phyloP scores from a whole-genome alignment of 1,140 invertebrate genomes.

The Aphaenogaster floridana region DNA sequence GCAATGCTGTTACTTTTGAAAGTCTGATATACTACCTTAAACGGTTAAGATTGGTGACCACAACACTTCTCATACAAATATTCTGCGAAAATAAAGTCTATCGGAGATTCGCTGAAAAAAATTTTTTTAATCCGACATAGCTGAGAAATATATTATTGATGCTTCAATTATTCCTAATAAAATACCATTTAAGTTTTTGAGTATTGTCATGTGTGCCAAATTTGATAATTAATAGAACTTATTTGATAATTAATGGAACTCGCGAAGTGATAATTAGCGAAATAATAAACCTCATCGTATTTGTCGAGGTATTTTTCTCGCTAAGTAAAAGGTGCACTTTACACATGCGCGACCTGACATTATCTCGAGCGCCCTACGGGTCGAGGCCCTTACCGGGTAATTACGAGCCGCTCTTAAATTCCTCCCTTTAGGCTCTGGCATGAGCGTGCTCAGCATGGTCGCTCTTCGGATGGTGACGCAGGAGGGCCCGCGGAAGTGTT shows the following conservation, averaged over 20 bases:
- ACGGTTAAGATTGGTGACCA: background rate
- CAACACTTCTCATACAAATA: background rate
- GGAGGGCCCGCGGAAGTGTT: constrained; percentile 86
- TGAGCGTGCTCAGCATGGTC: constrained; percentile 92
- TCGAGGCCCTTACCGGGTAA: constrained; percentile 25
- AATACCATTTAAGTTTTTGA: background rate
- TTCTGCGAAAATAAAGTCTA: background rate
- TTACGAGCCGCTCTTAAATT: constrained; percentile 54
- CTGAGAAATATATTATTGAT: background rate
- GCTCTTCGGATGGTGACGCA: constrained; percentile 92
- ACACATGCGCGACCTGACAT: background rate
- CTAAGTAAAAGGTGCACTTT: constrained; percentile 12
- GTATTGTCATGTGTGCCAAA: background rate
- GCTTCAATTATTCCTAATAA: background rate
- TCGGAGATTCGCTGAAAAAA: background rate
- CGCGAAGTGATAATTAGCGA: background rate
- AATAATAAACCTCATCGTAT: constrained; percentile 9
- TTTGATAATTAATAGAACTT: background rate
- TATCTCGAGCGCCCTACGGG: background rate
- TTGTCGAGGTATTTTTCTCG: background rate
- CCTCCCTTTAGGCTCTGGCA: constrained; percentile 89
- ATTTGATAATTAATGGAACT: background rate
- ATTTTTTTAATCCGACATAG: background rate
- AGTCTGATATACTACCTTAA: too few relatives aligned
- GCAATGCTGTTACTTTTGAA: too few relatives aligned